Base-by-base conservation (phyloP, 2,797 vertebrate species). In the Agapornis canus region DNA sequence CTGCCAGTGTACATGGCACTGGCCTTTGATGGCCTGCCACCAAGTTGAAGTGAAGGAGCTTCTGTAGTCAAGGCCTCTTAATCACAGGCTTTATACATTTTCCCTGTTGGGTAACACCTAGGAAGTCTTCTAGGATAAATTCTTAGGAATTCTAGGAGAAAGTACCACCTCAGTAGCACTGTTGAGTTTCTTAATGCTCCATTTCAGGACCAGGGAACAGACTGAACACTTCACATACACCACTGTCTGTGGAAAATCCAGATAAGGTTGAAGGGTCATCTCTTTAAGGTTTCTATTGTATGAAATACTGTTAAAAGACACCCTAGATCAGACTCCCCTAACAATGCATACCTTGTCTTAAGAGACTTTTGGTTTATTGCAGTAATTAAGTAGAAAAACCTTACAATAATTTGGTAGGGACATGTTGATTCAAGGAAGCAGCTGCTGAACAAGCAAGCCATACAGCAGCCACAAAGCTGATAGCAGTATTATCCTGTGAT, bases 341-440 rank as follows among this genome's bases (percentile, higher is more conserved):
- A 8, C 3, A 83, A 70, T 35, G n/a, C 12, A 35, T 71, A 75
- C 51, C 20, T 85, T 47, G 9, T 64, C 47, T 72, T 91, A 75
- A 68, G 69, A 83, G 25, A 40, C 7, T 91, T 89, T 25, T 48
- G 11, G 8, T 21, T 92, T 92, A 17, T 68, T 92, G 57, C n/a
- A 70, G 65, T 89, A 91, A 83, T 71, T 21, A 86, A 66, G 26
- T 56, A 17, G 69, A 80, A 91, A 70, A 32, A 2, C 7, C 52
- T 27, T 47, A 49, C 59, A 2, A 1, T 63, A 63, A 63, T 93
- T 95, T 82, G 47, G 63, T 84, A 73, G 75, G 48, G 51, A 84
- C 37, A 29, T 57, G 47, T 51, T 86, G 86, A 92, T 90, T 93
- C 75, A 70, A 92, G 89, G 68, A 95, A 95, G 47, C 89, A 79